Evolutionary conservation across 2,888 invertebrate species (phyloP).

Genomic region (Campoletis raptor): DNA sequence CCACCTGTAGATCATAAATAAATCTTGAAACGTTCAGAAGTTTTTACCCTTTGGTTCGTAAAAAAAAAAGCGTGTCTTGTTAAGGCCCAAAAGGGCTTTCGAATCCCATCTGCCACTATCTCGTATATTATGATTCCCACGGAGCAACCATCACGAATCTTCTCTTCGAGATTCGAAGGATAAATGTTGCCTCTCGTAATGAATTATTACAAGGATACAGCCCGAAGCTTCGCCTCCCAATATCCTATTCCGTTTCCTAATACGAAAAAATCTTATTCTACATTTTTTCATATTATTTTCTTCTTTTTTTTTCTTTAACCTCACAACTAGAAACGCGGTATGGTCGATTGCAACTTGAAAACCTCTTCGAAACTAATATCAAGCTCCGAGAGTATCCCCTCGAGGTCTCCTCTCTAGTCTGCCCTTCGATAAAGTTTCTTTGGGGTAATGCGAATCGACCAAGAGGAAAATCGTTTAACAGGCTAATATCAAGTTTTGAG

Average conservation of each 20-base stretch:
- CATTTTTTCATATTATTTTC: neutral
- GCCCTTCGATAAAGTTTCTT: slow-evolving; percentile 5
- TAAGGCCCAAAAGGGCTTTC: slow-evolving; percentile 57
- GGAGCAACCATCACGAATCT: slow-evolving; percentile 27
- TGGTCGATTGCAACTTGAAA: slow-evolving; percentile 27
- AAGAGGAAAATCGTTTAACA: slow-evolving; percentile 14
- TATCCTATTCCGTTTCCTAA: slow-evolving; percentile 26
- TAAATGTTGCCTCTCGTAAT: slow-evolving; percentile 47
- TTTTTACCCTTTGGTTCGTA: slow-evolving; percentile 46
- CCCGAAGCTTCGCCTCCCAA: slow-evolving; percentile 21
- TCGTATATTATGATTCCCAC: slow-evolving; percentile 55
- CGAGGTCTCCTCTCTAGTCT: slow-evolving; percentile 29
- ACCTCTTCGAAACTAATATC: slow-evolving; percentile 14
- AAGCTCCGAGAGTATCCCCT: slow-evolving; percentile 9
- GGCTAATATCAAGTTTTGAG: neutral
- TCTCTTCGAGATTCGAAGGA: slow-evolving; percentile 38
- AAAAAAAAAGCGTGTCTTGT: slow-evolving; percentile 42
- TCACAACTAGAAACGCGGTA: neutral
- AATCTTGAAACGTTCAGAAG: slow-evolving; percentile 60
- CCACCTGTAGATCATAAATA: slow-evolving; percentile 22
- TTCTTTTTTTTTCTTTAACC: neutral
- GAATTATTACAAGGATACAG: slow-evolving; percentile 48
- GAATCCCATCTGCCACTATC: slow-evolving; percentile 69
- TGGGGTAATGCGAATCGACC: neutral
- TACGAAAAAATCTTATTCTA: slow-evolving; percentile 9